Percentiles rank a stretch among this genome's conserved stretches.
Conservation (phyloP, 2,888 invertebrate species). For the Dimorphilus gyrociliatus region DNA sequence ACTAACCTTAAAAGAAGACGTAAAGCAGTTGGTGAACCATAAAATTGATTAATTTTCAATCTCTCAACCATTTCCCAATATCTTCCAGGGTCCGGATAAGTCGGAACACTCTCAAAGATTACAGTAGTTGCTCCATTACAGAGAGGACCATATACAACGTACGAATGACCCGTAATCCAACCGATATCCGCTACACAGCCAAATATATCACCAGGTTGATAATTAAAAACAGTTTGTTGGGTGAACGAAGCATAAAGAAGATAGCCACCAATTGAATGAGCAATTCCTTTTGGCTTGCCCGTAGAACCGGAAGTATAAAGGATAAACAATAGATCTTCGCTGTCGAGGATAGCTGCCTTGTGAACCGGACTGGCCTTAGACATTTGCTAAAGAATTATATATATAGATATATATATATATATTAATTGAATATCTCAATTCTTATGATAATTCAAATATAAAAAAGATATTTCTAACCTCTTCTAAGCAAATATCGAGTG, state of each 20-base stretch:
- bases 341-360: constrained; percentile 37
- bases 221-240: constrained; percentile 40
- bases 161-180: constrained; percentile 40
- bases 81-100: constrained; percentile 41
- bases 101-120: constrained; percentile 41
- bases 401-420: background rate
- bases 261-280: constrained; percentile 40
- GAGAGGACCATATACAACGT: constrained; percentile 42
- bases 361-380: background rate
- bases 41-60: constrained; percentile 40
- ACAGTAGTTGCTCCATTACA: constrained; percentile 41
- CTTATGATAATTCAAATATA: background rate
- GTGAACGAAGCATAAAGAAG: constrained; percentile 38
- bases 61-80: constrained; percentile 43
- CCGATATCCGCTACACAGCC: constrained; percentile 43
- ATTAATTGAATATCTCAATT: background rate
- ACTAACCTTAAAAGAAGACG: constrained; percentile 38
- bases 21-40: constrained; percentile 42
- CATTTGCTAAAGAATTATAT: background rate
- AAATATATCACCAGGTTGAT: constrained; percentile 36
- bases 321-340: constrained; percentile 41
- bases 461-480: constrained; percentile 21
- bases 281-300: constrained; percentile 42
- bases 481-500: constrained; percentile 31
- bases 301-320: constrained; percentile 44